A percentile compares a stretch with the other conserved stretches of the same genome.
Conservation (phyloP, 2,888 invertebrate species). For the Cistogaster globosa region DNA sequence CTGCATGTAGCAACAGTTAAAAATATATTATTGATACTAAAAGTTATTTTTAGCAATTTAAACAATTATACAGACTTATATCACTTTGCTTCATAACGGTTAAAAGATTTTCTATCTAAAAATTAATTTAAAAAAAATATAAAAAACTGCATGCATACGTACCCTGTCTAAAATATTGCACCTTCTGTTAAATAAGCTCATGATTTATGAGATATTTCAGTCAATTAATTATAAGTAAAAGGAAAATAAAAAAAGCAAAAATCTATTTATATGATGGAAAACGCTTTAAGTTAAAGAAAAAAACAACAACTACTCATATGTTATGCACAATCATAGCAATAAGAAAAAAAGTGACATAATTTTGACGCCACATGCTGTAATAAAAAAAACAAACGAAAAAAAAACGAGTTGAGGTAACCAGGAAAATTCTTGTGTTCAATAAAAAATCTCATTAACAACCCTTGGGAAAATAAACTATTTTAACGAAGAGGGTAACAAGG, state of each 20-base stretch:
- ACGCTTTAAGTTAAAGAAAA: slow-evolving; percentile 50
- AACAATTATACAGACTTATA: background rate
- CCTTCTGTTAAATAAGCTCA: slow-evolving; percentile 63
- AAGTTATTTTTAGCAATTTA: background rate
- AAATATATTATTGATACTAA: too few relatives aligned
- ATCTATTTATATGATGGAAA: slow-evolving; percentile 18
- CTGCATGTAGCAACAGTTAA: too few relatives aligned
- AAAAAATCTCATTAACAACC: slow-evolving; percentile 35
- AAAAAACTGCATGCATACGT: slow-evolving; percentile 48
- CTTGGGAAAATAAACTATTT: slow-evolving; percentile 45
- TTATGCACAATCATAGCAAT: slow-evolving; percentile 58
- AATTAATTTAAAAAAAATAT: slow-evolving; percentile 11
- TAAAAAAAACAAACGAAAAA: background rate
- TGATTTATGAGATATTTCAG: slow-evolving; percentile 70
- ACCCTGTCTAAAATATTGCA: slow-evolving; percentile 67
- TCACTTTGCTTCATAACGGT: slow-evolving; percentile 15
- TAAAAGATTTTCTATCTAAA: background rate
- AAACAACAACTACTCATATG: slow-evolving; percentile 15
- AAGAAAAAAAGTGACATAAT: slow-evolving; percentile 25
- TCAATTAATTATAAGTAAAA: slow-evolving; percentile 67
- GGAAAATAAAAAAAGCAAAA: slow-evolving; percentile 31
- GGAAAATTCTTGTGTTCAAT: background rate
- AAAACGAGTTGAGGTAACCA: background rate
- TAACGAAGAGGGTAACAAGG: background rate
- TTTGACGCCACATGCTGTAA: slow-evolving; percentile 36